These are phyloP conservation scores for Willisornis vidua DNA, from an alignment of 2,113 vertebrate genomes.

Conservation along the genomic window DNA sequence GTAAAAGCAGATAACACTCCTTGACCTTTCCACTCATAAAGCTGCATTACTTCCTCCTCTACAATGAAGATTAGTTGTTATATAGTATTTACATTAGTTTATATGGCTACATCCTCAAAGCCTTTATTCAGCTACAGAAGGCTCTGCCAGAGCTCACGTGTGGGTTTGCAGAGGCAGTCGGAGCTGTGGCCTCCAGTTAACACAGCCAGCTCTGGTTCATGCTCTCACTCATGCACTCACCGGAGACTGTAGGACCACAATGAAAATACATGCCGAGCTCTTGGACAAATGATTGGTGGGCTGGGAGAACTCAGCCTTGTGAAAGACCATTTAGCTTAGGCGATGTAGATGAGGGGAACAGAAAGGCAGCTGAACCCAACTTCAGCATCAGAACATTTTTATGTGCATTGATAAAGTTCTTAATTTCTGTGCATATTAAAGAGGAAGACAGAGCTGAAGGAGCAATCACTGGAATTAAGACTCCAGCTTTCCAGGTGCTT, in stretches of 20 bases:
- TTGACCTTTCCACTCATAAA: conserved; percentile 60
- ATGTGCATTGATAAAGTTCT: not conserved
- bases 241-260: not conserved
- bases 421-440: not conserved
- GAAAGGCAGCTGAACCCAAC: not conserved
- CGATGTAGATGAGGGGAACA: fast-evolving
- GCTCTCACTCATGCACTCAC: fast-evolving
- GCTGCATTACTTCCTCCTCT: conserved; percentile 46
- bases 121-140: not conserved
- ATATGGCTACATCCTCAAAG: conserved; percentile 46
- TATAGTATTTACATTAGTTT: conserved; percentile 49
- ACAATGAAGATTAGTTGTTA: conserved; percentile 27
- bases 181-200: not conserved
- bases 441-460: not conserved
- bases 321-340: not conserved
- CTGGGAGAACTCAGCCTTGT: not conserved
- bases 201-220: not conserved
- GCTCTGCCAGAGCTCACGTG: conserved; percentile 13
- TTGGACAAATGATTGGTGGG: fast-evolving
- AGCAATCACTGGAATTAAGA: not conserved
- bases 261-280: not conserved
- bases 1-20: conserved; percentile 39
- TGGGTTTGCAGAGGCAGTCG: not conserved
- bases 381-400: not conserved
- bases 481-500: not conserved